Conservation (phyloP, 2,888 invertebrate genomes). For the Achlya flavicornis region DNA sequence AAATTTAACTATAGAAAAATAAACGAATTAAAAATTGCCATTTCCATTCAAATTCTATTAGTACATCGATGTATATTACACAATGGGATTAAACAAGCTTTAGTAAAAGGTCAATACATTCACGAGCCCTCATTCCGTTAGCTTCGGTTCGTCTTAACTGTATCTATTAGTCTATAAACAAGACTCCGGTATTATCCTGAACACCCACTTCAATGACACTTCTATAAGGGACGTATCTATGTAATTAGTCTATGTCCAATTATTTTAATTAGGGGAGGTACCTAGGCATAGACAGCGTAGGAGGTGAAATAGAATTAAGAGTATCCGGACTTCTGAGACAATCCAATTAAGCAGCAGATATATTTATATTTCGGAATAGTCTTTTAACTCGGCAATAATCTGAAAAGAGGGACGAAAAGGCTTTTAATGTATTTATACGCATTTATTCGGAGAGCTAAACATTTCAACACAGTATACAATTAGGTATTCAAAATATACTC, state of each 20-base stretch:
- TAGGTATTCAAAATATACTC: neutral
- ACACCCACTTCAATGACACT: neutral
- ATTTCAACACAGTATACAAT: neutral
- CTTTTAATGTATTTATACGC: too few relatives aligned
- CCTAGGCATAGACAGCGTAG: too few relatives aligned
- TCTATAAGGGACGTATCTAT: neutral
- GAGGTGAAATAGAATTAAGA: too few relatives aligned
- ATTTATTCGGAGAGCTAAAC: too few relatives aligned
- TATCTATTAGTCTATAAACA: neutral
- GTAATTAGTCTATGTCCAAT: neutral
- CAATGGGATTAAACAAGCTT: conserved; percentile 36
- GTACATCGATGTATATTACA: conserved; percentile 19
- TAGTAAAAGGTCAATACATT: conserved; percentile 38
- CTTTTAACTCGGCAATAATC: too few relatives aligned
- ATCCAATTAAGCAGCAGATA: too few relatives aligned
- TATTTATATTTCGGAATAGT: too few relatives aligned
- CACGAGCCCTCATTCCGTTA: conserved; percentile 27
- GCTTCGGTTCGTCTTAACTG: conserved; percentile 36
- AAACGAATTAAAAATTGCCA: neutral
- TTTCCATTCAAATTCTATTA: neutral
- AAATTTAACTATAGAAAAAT: too few relatives aligned
- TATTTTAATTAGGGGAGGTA: too few relatives aligned
- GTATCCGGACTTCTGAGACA: too few relatives aligned
- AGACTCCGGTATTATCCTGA: neutral
- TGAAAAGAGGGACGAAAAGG: too few relatives aligned